Base-by-base conservation (phyloP, 2,797 vertebrate species). In the Tauraco hartlaubi region DNA sequence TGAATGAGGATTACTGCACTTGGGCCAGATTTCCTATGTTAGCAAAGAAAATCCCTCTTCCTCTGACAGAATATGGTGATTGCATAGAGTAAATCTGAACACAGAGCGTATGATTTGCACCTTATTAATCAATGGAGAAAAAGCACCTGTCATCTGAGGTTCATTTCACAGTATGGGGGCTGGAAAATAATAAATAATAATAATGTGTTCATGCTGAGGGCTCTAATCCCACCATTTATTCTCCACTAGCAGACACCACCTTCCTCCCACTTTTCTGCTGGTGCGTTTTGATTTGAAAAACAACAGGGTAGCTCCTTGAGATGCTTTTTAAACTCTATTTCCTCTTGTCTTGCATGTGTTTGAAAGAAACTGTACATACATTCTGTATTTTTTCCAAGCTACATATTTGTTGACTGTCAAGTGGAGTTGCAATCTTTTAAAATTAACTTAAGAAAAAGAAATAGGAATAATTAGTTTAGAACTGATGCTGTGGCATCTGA, bases 171-270 rank as follows among this genome's bases (percentile, higher is more conserved):
- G 80, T 31, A 74, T 78, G 80, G 49, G 59, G 71, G 77, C 77
- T 95, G 93, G 72, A 8, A 3, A 95, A 96, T 94, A 94, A 96
- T 96, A 96, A 96, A 96, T 95, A 97, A 94, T 80, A 92, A 94
- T 96, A 95, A 90, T 68, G 74, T 74, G 80, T 89, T 97, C 91
- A 48, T 93, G 92, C 93, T 94, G 96, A 95, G 93, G 88, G 49
- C 76, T 92, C 83, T 96, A 93, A 96, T 97, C 80, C 90, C 46
- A 33, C 77, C 83, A 94, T 96, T 94, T 92, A 95, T 95, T 94
- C 49, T 95, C 80, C n/a, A 12, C 63, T 48, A 92, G 86, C 71
- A 77, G 90, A 82, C 56, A 90, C 71, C 64, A 88, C 54, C 83
- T 92, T 92, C 52, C 77, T 95, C 79, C 90, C 44, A 15, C 80